A percentile compares a stretch with the other conserved stretches of the same genome.
phyloP scores from a whole-genome alignment of 2,113 vertebrate genomes.

The Melospiza georgiana region DNA sequence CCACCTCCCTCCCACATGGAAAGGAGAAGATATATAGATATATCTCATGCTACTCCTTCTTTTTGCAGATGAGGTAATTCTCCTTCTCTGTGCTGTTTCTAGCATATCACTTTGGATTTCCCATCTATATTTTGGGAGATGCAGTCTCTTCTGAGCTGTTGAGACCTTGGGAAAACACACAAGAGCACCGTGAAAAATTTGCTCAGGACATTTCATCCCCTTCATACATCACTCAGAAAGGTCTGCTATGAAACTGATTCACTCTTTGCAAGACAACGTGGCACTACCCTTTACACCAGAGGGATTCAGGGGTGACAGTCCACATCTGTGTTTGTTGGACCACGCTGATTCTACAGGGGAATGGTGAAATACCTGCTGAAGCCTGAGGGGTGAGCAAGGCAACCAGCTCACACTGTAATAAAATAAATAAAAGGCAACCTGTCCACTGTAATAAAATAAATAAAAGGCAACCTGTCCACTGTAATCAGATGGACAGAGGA shows the following conservation, averaged over 20 bases:
- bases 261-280: not conserved
- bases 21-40: slow-evolving; percentile 4
- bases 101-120: not conserved
- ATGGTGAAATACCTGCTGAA: not conserved
- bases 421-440: not conserved
- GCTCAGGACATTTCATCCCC: no score
- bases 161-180: not conserved
- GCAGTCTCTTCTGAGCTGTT: not conserved
- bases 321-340: no score
- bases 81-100: not conserved
- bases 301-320: not conserved
- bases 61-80: not conserved
- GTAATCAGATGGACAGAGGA: not conserved
- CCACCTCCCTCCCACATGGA: slow-evolving; percentile 56
- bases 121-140: not conserved
- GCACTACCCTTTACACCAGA: not conserved
- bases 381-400: not conserved
- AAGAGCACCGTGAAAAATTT: not conserved
- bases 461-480: not conserved
- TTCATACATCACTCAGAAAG: not conserved
- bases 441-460: no score
- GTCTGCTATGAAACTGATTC: not conserved
- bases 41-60: not conserved
- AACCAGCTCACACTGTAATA: not conserved
- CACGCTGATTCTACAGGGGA: accelerated